These are phyloP conservation scores for Gopherus flavomarginatus DNA, from an alignment of 2,113 vertebrate species.

Conservation along the genomic window DNA sequence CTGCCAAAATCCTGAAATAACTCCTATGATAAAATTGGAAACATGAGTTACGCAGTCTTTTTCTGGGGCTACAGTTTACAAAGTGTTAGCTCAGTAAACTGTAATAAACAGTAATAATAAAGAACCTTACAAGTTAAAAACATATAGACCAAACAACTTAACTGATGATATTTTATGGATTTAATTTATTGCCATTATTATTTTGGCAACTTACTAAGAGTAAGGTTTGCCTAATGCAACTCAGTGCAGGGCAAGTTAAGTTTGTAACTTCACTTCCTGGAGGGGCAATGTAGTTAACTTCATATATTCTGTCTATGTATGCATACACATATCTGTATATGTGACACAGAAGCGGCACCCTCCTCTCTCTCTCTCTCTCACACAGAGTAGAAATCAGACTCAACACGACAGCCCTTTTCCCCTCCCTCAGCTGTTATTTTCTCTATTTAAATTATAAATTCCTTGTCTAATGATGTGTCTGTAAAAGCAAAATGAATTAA, in stretches of 20 bases:
- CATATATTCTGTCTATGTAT: neutral
- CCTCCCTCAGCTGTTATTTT: neutral
- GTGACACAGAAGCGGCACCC: neutral
- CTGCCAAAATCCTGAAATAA: slow-evolving; percentile 34
- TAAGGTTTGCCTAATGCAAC: neutral
- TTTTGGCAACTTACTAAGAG: neutral
- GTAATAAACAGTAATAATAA: slow-evolving; percentile 10
- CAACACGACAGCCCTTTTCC: neutral
- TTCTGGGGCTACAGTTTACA: slow-evolving; percentile 35
- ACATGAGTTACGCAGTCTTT: neutral
- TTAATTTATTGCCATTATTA: neutral
- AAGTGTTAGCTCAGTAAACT: neutral
- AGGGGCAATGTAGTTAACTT: neutral
- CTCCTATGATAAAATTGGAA: slow-evolving; percentile 49
- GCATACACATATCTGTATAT: neutral
- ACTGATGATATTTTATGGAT: neutral
- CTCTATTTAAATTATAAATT: neutral
- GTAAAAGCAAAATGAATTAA: neutral
- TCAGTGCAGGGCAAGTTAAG: neutral
- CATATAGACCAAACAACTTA: neutral
- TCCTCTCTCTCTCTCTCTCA: too few relatives aligned
- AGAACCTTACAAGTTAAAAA: neutral
- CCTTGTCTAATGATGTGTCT: neutral
- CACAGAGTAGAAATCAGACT: neutral
- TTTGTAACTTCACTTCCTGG: neutral